These are phyloP conservation scores for Falco concolor DNA, from an alignment of 2,797 vertebrate genomes.

Conservation along the genomic window DNA sequence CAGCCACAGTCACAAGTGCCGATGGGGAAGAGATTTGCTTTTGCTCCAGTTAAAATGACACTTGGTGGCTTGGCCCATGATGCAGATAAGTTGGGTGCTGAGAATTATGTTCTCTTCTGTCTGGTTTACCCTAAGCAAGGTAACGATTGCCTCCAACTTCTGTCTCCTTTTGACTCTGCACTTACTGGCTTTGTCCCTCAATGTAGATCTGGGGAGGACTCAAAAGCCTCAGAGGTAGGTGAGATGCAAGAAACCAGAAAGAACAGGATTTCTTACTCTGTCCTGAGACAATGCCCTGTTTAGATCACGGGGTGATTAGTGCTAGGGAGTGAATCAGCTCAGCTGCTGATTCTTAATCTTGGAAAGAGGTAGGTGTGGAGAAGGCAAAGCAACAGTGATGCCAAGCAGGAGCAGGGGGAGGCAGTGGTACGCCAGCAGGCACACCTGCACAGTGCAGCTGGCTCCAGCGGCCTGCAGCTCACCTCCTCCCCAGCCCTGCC, in stretches of 20 bases:
- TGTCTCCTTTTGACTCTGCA: background rate
- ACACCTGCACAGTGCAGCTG: background rate
- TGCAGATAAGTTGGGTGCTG: background rate
- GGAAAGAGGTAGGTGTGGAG: background rate
- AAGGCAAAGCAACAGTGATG: rapidly evolving
- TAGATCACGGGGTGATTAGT: background rate
- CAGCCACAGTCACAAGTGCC: background rate
- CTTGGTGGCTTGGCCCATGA: background rate
- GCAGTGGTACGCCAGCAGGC: rapidly evolving
- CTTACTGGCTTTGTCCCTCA: background rate
- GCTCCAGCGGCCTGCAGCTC: background rate
- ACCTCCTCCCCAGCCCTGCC: background rate
- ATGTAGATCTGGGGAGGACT: background rate
- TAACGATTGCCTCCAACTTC: background rate
- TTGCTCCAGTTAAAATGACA: constrained; percentile 4
- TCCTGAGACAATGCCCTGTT: background rate
- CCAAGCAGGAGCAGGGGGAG: background rate
- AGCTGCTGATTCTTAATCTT: background rate
- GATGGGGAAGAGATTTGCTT: background rate
- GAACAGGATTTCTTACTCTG: background rate
- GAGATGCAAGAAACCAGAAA: background rate
- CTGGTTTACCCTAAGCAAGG: background rate
- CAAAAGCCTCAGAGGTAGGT: background rate
- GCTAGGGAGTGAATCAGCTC: background rate
- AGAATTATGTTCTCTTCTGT: background rate